Base-by-base conservation (phyloP, 92 coral and sea anemone species). In the Metridium senile region DNA sequence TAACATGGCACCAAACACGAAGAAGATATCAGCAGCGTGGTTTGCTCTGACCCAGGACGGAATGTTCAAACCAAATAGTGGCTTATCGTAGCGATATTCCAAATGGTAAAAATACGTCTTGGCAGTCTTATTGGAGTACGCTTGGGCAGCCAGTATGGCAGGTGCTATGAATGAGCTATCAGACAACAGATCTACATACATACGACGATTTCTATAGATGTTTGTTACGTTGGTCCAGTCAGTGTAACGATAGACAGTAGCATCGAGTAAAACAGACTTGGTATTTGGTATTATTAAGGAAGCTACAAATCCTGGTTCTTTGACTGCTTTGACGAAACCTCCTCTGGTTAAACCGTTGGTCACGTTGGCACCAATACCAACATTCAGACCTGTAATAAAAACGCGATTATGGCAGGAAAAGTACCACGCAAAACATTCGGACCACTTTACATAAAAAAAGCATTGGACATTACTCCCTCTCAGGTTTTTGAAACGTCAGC, bases 1-100 rank as follows among this genome's bases (percentile, higher is more conserved):
- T 19, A 68, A 29, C 25, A 29, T 30, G 23, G 33, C 31, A 4
- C 82, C 82, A 66, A 77, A 77, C 8, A 77, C 64, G 26, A 35
- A 77, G 2, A 26, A 10, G 0, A 77, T 9, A 28, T 77, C 82
- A 0, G 65, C 65, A 33, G 47, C 74, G 22, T 77, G 82, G 56
- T 45, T 28, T 0, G 74, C 74, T 53, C 74, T n/a, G 4, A 58
- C 1, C 82, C 82, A 77, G 2, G 74, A 47, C 0, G 74, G 82
- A 0, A 77, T 17, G 4, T 54, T 54, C 2, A 54, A 54, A 54
- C 59, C n/a, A 54, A 54, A 54, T 2, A 13, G 8, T 13, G 25
- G 25, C 13, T 13, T 13, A 2, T 54, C n/a, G 17, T 13, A 3
- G 23, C 59, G 51, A 53, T 23, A 26, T 46, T 68, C 52, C 33